A percentile compares a stretch with the other conserved stretches of the same genome.
phyloP scores from a whole-genome alignment of 2,113 vertebrate species.

The Alligator sinensis region DNA sequence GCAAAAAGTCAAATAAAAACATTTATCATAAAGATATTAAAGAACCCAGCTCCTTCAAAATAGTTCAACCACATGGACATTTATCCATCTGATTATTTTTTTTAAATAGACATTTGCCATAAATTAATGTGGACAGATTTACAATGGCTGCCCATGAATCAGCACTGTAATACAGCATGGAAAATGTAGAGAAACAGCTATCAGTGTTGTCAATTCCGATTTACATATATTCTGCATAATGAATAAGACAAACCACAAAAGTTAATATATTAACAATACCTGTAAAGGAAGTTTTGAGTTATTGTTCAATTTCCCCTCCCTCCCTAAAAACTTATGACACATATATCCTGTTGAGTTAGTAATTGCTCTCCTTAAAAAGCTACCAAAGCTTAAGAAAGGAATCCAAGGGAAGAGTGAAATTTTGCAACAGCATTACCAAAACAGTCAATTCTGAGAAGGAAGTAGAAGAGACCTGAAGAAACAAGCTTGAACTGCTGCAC shows the following conservation, averaged over 20 bases:
- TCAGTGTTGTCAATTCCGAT: not conserved
- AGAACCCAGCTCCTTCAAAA: not conserved
- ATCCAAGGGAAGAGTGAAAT: not conserved
- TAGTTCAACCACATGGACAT: not conserved
- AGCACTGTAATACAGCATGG: not conserved
- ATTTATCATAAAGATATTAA: not conserved
- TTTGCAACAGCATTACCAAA: not conserved
- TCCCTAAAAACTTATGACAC: not conserved
- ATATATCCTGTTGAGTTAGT: accelerated
- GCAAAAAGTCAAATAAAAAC: not conserved
- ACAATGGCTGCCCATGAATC: not conserved
- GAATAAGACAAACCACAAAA: accelerated
- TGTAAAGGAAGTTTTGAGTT: not conserved
- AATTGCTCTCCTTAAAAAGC: not conserved
- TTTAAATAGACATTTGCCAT: not conserved
- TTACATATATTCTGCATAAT: not conserved
- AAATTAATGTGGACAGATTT: not conserved
- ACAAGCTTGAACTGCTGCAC: not conserved
- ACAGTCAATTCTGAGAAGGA: not conserved
- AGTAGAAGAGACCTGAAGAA: not conserved
- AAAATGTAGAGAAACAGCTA: not conserved
- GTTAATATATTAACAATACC: not conserved
- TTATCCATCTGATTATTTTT: not conserved
- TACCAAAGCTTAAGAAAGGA: not conserved
- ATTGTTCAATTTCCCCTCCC: not conserved